phyloP scores from a whole-genome alignment of 2,888 invertebrate genomes.

The Eulithis testata region DNA sequence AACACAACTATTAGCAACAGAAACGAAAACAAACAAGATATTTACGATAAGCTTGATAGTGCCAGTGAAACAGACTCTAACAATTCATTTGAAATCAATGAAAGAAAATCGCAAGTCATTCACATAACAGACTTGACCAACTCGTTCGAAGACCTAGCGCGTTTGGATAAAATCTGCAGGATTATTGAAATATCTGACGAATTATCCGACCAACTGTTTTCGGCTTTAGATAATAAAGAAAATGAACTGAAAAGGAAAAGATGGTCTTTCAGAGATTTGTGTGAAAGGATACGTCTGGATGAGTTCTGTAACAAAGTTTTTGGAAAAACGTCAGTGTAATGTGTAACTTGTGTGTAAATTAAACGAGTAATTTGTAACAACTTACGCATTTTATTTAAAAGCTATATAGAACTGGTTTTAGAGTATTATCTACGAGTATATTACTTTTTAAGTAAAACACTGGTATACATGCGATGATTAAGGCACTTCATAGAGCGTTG shows the following conservation, averaged over 20 bases:
- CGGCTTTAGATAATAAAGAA: slow-evolving; percentile 51
- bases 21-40: slow-evolving; percentile 54
- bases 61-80: slow-evolving; percentile 68
- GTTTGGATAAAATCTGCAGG: slow-evolving; percentile 74
- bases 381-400: slow-evolving; percentile 28
- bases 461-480: slow-evolving; percentile 1
- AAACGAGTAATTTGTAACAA: slow-evolving; percentile 25
- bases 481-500: slow-evolving; percentile 27
- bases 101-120: slow-evolving; percentile 70
- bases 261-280: slow-evolving; percentile 78
- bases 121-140: slow-evolving; percentile 68
- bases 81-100: slow-evolving; percentile 66
- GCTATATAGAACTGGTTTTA: slow-evolving; percentile 15
- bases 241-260: slow-evolving; percentile 45
- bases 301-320: slow-evolving; percentile 75
- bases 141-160: slow-evolving; percentile 69
- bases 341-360: slow-evolving; percentile 25
- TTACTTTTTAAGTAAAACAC: slow-evolving; percentile 6
- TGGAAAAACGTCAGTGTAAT: slow-evolving; percentile 48
- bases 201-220: slow-evolving; percentile 70
- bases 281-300: slow-evolving; percentile 71
- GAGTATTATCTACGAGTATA: slow-evolving; percentile 20
- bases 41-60: slow-evolving; percentile 77
- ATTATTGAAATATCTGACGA: slow-evolving; percentile 81
- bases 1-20: slow-evolving; percentile 47